These are phyloP conservation scores for Euphysa ruthae DNA, from an alignment of 30 jellyfish, hydroid and myxozoan species.

Conservation along the genomic window DNA sequence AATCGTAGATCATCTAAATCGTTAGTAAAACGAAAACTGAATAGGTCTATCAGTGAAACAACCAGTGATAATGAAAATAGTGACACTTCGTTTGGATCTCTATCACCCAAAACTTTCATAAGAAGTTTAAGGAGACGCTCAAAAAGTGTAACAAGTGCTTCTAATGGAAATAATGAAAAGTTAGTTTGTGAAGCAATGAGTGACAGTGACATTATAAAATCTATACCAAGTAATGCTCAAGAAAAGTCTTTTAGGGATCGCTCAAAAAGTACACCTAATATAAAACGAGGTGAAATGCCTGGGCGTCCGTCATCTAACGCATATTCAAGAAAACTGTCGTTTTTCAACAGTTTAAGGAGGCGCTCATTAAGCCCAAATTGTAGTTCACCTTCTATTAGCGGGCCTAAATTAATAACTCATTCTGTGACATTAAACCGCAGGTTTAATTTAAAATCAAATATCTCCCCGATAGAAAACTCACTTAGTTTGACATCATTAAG, in stretches of 20 bases:
- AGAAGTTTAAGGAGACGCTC: conserved; percentile 8
- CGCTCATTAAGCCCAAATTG: not conserved
- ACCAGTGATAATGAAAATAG: not conserved
- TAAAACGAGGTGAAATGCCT: not conserved
- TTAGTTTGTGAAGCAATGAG: no score
- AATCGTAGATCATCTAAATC: conserved; percentile 21
- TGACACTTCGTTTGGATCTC: not conserved
- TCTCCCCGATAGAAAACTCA: not conserved
- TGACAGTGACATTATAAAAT: no score
- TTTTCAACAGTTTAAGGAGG: not conserved
- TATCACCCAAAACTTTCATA: not conserved
- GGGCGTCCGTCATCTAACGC: not conserved
- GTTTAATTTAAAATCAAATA: no score
- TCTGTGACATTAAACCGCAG: not conserved
- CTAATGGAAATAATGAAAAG: no score
- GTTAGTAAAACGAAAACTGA: conserved; percentile 5
- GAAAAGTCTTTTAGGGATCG: not conserved
- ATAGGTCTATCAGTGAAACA: not conserved
- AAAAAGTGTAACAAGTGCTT: conserved; percentile 2
- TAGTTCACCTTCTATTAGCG: not conserved
- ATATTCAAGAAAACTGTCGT: not conserved
- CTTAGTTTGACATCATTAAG: conserved; percentile 3
- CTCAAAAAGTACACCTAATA: not conserved
- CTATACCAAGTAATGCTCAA: not conserved
- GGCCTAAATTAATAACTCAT: not conserved